These are phyloP conservation scores for Acanthococcus lagerstroemiae DNA, from an alignment of 2,888 invertebrate species.

Conservation along the genomic window DNA sequence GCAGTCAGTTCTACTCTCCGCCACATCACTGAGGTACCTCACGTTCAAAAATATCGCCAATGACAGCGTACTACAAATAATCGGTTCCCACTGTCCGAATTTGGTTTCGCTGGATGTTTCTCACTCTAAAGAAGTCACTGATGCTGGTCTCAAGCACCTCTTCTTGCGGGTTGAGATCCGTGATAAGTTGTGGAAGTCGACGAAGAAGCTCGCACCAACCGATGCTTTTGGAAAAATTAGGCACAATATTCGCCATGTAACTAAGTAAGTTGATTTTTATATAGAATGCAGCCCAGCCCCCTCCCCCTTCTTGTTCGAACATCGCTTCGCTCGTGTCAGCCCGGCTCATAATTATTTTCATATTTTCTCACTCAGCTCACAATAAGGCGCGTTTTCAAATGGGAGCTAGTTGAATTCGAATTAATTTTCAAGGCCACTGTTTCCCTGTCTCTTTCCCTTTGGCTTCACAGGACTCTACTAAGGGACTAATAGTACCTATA, in stretches of 20 bases:
- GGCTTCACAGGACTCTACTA: too few relatives aligned
- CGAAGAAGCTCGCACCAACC: slow-evolving; percentile 7
- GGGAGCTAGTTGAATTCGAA: too few relatives aligned
- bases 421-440: too few relatives aligned
- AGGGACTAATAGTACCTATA: too few relatives aligned
- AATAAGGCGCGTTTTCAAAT: too few relatives aligned
- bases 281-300: too few relatives aligned
- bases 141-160: slow-evolving; percentile 42
- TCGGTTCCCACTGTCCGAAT: slow-evolving; percentile 43
- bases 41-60: slow-evolving; percentile 44
- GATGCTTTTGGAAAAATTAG: slow-evolving; percentile 7
- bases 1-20: slow-evolving; percentile 41
- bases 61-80: slow-evolving; percentile 42
- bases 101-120: slow-evolving; percentile 42
- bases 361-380: too few relatives aligned
- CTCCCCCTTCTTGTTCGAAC: too few relatives aligned
- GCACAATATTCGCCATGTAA: slow-evolving; percentile 11
- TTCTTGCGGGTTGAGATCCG: slow-evolving; percentile 42
- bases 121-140: slow-evolving; percentile 44
- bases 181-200: slow-evolving; percentile 38
- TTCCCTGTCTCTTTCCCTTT: too few relatives aligned
- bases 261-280: slow-evolving; percentile 10
- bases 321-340: too few relatives aligned
- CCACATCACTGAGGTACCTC: slow-evolving; percentile 41
- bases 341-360: too few relatives aligned